These are phyloP conservation scores for Daktulosphaira vitifoliae DNA, from an alignment of 1,140 invertebrate species.

Conservation along the genomic window DNA sequence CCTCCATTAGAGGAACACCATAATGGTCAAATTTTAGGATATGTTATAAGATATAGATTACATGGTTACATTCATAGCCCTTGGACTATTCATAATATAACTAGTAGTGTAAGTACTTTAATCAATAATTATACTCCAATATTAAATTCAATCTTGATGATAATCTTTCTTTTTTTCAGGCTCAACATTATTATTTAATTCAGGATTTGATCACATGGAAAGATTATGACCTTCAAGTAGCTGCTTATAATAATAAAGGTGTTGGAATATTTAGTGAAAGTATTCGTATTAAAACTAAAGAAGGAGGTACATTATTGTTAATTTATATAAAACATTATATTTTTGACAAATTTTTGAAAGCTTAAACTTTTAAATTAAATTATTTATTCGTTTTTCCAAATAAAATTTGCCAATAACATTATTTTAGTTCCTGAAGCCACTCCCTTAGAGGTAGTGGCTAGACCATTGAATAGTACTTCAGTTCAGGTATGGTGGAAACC, in stretches of 20 bases:
- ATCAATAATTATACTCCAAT: no score
- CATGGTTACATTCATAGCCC: constrained; percentile 83
- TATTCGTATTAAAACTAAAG: constrained; percentile 86
- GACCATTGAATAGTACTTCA: constrained; percentile 80
- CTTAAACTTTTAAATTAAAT: neutral
- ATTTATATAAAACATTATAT: neutral
- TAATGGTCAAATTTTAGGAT: constrained; percentile 91
- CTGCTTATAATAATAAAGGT: constrained; percentile 95
- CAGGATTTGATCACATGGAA: constrained; percentile 95
- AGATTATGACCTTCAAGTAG: constrained; percentile 94
- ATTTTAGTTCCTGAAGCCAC: constrained; percentile 72
- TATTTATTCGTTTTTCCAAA: neutral
- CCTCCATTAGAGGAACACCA: constrained; percentile 83
- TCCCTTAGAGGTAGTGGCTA: constrained; percentile 69
- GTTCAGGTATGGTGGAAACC: constrained; percentile 77
- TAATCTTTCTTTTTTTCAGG: constrained; percentile 45
- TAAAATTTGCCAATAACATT: neutral
- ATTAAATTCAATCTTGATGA: neutral
- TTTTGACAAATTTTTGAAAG: no score
- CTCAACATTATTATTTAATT: constrained; percentile 84
- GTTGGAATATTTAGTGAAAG: constrained; percentile 86
- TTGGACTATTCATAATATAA: constrained; percentile 83
- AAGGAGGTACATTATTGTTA: constrained; percentile 54
- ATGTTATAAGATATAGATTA: constrained; percentile 81
- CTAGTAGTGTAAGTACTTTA: constrained; percentile 57